These are phyloP conservation scores for Xenotilapia leptura DNA, from an alignment of 2,113 vertebrate genomes.

Conservation along the genomic window DNA sequence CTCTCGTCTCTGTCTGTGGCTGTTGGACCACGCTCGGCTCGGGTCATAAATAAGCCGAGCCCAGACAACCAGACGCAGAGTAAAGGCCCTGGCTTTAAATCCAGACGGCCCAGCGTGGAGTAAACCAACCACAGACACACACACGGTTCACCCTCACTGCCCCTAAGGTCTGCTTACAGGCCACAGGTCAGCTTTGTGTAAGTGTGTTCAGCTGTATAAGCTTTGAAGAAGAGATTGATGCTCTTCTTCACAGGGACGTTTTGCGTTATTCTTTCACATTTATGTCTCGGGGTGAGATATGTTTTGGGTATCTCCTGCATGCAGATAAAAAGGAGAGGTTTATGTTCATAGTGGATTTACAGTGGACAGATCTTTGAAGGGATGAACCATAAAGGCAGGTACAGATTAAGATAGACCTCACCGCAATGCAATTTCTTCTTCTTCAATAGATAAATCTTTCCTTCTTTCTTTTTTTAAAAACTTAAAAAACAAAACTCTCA, in stretches of 20 bases:
- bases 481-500: background rate
- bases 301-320: background rate
- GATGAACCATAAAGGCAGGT: background rate
- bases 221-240: conserved; percentile 37
- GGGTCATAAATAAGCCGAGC: conserved; percentile 58
- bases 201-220: background rate
- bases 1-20: conserved; percentile 5
- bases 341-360: conserved; percentile 13
- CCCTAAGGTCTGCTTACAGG: conserved; percentile 29
- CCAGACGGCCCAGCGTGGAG: conserved; percentile 25
- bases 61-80: conserved; percentile 42
- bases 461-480: background rate
- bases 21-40: conserved; percentile 22
- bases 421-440: background rate
- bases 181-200: conserved; percentile 41
- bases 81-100: conserved; percentile 22
- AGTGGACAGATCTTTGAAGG: background rate
- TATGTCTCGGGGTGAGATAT: conserved; percentile 1
- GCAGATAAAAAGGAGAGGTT: conserved; percentile 3
- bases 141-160: conserved; percentile 20
- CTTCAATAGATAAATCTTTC: background rate
- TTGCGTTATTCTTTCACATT: conserved; percentile 19
- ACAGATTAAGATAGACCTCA: background rate
- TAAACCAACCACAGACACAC: conserved; percentile 2
- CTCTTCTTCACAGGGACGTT: background rate